Percentiles rank a stretch among this genome's conserved stretches.
phyloP scores from a whole-genome alignment of 2,888 invertebrate genomes.

The Acleris sparsana region DNA sequence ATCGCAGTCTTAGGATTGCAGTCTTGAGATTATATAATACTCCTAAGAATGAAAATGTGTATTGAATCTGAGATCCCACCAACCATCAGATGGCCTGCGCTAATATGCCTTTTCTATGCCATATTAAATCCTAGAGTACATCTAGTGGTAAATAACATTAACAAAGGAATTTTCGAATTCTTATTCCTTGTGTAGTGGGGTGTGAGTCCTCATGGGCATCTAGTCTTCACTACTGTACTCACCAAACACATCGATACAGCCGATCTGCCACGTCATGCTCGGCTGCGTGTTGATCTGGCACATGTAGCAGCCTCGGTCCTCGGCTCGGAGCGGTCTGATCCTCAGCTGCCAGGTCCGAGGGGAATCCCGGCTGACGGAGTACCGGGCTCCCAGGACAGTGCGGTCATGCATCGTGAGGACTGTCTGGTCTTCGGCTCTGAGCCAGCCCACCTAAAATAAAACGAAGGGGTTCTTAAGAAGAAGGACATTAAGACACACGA shows the following conservation, averaged over 20 bases:
- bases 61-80: no score
- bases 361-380: slow-evolving; percentile 92
- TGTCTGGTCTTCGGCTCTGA: slow-evolving; percentile 95
- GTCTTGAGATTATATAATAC: no score
- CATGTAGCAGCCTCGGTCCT: slow-evolving; percentile 95
- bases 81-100: no score
- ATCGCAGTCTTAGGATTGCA: no score
- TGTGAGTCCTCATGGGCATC: no score
- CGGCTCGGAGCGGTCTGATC: slow-evolving; percentile 91
- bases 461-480: neutral
- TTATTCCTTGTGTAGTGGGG: no score
- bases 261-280: slow-evolving; percentile 93
- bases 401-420: slow-evolving; percentile 92
- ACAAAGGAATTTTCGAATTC: no score
- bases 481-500: no score
- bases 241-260: slow-evolving; percentile 95
- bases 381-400: slow-evolving; percentile 92
- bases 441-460: slow-evolving; percentile 91
- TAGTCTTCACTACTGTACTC: slow-evolving; percentile 54
- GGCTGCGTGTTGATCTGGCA: slow-evolving; percentile 94
- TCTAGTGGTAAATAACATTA: no score
- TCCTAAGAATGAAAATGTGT: no score
- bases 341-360: slow-evolving; percentile 93
- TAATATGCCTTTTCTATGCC: no score
- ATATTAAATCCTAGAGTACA: no score